These are phyloP conservation scores for Otolemur crassicaudatus DNA, from an alignment of 2,797 vertebrate genomes.

Conservation along the genomic window DNA sequence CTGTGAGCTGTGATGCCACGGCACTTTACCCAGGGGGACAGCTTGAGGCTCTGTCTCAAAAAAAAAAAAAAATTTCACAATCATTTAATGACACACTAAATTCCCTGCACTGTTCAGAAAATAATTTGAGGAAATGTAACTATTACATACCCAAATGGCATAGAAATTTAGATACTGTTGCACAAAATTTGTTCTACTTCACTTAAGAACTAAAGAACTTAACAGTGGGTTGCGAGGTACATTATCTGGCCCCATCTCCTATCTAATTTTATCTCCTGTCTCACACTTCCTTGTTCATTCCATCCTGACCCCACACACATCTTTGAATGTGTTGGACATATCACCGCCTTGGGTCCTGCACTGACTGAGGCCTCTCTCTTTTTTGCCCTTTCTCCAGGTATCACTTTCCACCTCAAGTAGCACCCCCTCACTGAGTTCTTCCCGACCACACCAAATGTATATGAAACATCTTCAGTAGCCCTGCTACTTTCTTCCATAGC, in stretches of 20 bases:
- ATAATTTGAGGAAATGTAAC: not conserved
- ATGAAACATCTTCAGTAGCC: not conserved
- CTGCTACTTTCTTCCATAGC: not conserved
- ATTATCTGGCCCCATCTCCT: rapidly evolving
- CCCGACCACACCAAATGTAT: too few relatives aligned
- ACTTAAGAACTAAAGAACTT: not conserved
- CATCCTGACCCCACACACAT: not conserved
- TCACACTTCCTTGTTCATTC: not conserved
- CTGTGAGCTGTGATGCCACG: too few relatives aligned
- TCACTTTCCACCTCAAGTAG: not conserved
- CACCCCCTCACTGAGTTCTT: not conserved
- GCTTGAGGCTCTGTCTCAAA: too few relatives aligned
- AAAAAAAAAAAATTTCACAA: too few relatives aligned
- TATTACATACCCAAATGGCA: not conserved
- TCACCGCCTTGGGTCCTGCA: not conserved
- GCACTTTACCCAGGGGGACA: too few relatives aligned
- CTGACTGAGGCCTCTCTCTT: not conserved
- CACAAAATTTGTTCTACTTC: not conserved
- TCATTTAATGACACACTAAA: not conserved
- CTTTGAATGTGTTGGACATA: rapidly evolving
- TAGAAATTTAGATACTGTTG: not conserved
- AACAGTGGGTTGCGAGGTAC: not conserved
- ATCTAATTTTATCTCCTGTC: not conserved
- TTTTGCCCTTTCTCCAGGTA: not conserved
- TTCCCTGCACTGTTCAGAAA: not conserved